Base-by-base conservation (phyloP, 2,888 invertebrate species). In the Hyposoter dolosus region DNA sequence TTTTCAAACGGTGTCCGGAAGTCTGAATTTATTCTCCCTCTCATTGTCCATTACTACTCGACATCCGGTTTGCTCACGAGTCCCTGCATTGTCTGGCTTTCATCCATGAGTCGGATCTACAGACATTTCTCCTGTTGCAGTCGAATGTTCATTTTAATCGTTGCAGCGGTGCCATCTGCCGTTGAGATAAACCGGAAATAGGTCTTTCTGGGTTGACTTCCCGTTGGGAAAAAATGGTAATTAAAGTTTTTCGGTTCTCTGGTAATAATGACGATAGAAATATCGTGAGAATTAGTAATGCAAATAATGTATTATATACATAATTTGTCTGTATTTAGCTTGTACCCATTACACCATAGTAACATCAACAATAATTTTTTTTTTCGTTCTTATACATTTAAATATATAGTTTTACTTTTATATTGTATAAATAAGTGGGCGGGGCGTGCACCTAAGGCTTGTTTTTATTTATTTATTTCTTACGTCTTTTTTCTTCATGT, bases 341-440 rank as follows among this genome's bases (percentile, higher is more conserved):
- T 91, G 90, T 92, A 93, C 92, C 92, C 92, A 92, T 92, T 92
- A 93, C 92, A 93, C 92, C 91, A 87, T 91, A 92, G 88, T 92
- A 93, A 93, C 92, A 93, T 92, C 91, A 93, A 93, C 91, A 92
- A 93, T 91, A 90, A 89, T 90, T 90, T 83, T 87, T 83, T 66
- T 72, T 83, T 86, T 77, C 71, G 83, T 89, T 87, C 87, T 88
- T 90, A 90, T 88, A 89, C 84, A 89, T 89, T 91, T 90, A 89
- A 89, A 88, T 90, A 90, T 90, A 85, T 89, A 88, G 77, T 86
- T 88, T 35, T 91, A 90, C 87, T 88, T 85, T 89, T 88, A 90
- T 83, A 83, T 86, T 88, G 85, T 91, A 89, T 90, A 82, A 84
- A 86, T 84, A 90, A 86, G 89, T 84, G 88, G 90, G 89, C 89